These are phyloP conservation scores for Oryctes rhinoceros DNA, from an alignment of 1,140 invertebrate species.

Conservation along the genomic window DNA sequence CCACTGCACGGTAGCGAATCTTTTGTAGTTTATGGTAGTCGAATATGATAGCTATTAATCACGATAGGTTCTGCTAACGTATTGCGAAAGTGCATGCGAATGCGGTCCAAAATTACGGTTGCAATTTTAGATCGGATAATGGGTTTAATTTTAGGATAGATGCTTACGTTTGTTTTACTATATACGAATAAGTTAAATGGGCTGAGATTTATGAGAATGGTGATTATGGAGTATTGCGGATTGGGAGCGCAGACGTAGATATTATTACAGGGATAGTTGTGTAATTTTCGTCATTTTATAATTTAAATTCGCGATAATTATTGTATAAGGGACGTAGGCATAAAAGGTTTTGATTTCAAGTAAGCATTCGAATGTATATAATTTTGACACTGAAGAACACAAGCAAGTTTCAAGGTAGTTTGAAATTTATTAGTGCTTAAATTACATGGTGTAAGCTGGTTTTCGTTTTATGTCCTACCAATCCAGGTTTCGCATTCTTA, in stretches of 20 bases:
- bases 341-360: neutral
- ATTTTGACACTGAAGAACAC: neutral
- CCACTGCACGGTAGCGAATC: slow-evolving; percentile 3
- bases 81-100: slow-evolving; percentile 17
- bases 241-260: neutral
- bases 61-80: neutral
- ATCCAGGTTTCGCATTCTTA: too few relatives aligned
- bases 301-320: neutral
- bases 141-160: neutral
- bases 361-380: neutral
- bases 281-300: neutral
- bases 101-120: neutral
- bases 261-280: neutral
- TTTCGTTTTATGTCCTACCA: too few relatives aligned
- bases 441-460: neutral
- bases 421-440: neutral
- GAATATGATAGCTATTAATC: slow-evolving; percentile 32
- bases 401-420: neutral
- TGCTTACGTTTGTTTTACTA: neutral
- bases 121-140: slow-evolving; percentile 11
- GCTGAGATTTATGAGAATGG: too few relatives aligned
- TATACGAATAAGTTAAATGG: neutral
- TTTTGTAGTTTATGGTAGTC: slow-evolving; percentile 27
- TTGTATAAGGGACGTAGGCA: neutral
- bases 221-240: too few relatives aligned